These are phyloP conservation scores for Malacoctenus gilli DNA, from an alignment of 2,797 vertebrate genomes.

Conservation along the genomic window DNA sequence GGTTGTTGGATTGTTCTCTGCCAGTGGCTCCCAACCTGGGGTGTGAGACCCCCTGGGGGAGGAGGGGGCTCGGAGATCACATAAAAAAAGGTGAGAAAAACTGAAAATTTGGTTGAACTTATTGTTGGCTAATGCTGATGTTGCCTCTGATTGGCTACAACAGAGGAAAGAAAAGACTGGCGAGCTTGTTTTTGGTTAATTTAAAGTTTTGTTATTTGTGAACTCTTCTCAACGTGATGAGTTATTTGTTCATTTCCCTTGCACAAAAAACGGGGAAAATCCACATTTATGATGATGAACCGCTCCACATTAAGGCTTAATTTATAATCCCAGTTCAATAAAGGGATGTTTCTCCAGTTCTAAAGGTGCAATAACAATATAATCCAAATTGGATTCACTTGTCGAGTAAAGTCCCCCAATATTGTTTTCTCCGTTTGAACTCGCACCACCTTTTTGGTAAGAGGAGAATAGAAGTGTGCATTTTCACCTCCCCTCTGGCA, in stretches of 20 bases:
- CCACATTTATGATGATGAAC: neutral
- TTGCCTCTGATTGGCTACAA: too few species aligned
- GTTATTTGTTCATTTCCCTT: neutral
- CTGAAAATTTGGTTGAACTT: too few species aligned
- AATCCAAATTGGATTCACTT: neutral
- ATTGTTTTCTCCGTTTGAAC: constrained; percentile 7
- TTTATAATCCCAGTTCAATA: neutral
- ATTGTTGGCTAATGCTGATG: too few species aligned
- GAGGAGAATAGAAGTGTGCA: constrained; percentile 1
- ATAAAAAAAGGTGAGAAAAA: too few species aligned
- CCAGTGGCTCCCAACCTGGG: too few species aligned
- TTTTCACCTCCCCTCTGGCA: constrained; percentile 27
- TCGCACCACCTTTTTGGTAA: neutral
- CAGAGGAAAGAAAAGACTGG: too few species aligned
- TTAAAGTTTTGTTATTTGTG: too few species aligned
- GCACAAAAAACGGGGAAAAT: neutral
- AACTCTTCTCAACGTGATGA: neutral
- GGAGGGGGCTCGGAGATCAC: too few species aligned
- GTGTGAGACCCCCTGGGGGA: too few species aligned
- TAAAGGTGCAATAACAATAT: neutral
- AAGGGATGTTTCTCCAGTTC: neutral
- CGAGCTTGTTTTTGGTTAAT: too few species aligned
- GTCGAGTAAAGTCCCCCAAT: neutral
- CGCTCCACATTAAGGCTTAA: neutral
- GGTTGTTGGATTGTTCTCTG: too few species aligned